Base-by-base conservation (phyloP, 2,113 vertebrate species). In the Hydropotes inermis region DNA sequence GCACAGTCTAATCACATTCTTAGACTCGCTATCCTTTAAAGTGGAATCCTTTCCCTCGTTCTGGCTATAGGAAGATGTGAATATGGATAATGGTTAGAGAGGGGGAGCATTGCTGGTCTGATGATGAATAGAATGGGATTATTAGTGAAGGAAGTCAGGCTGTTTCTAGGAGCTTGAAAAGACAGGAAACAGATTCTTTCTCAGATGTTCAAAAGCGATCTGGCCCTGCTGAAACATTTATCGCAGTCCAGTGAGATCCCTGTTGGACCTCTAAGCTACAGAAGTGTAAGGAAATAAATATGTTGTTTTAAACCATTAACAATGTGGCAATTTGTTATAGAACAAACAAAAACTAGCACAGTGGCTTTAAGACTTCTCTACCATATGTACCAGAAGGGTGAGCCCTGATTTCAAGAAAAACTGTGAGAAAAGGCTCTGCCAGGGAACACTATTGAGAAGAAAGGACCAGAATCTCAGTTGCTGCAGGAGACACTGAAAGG, bases 21-120 rank as follows among this genome's bases (percentile, higher is more conserved):
- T 47, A 13, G 9, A 60, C 25, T 19, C 14, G 25, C 23, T 85
- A 0, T 23, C 21, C 47, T 27, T 70, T 13, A 47, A 55, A n/a
- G 3, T 3, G 12, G 87, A 50, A 12, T 19, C 3, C 1, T 0
- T 5, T 70, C 50, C 28, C 27, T 23, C 1, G 1, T 30, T 43
- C 28, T 16, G 19, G 6, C 25, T 11, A 78, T 3, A 79, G 9
- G 60, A 30, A 47, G 3, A 21, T 2, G 1, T 21, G 70, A n/a
- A 2, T 5, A 12, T 7, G 7, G 70, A 58, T 15, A 55, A 54
- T 9, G 19, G 15, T 47, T 19, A 81, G 27, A 70, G 28, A 12
- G 2, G 5, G 6, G 78, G 14, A 21, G 39, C 4, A 0, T 28
- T 78, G 25, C 4, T 47, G 43, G 43, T 30, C 76, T 79, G 43